Conservation (phyloP, 2,888 invertebrate genomes). For the Taphrorychus bicolor region DNA sequence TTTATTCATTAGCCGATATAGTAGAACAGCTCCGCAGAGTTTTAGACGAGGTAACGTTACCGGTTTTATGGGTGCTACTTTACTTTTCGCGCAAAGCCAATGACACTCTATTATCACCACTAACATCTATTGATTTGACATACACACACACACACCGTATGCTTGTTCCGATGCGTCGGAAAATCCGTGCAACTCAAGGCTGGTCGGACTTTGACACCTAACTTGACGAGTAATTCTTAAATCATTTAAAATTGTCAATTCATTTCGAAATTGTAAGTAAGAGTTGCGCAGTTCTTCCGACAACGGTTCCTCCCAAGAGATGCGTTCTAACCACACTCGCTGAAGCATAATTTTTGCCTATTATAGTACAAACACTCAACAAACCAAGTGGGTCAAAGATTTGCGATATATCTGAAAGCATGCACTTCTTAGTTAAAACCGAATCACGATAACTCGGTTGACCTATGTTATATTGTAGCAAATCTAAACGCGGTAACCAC, state of each 20-base stretch:
- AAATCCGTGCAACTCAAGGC: conserved; percentile 42
- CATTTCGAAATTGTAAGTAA: not conserved
- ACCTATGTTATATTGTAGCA: not conserved
- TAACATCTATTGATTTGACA: not conserved
- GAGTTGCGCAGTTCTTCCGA: not conserved
- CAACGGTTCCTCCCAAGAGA: conserved; percentile 8
- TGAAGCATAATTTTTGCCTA: conserved; percentile 15
- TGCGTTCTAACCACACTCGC: conserved; percentile 2
- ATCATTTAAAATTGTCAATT: conserved; percentile 23
- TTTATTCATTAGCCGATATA: conserved; percentile 20
- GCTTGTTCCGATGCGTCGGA: conserved; percentile 38
- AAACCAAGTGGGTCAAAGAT: conserved; percentile 20
- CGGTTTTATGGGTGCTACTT: conserved; percentile 28
- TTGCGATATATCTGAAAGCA: not conserved
- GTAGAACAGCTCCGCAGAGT: conserved; percentile 35
- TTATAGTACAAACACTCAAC: not conserved
- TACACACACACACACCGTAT: conserved; percentile 30
- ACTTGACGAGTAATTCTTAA: conserved; percentile 28
- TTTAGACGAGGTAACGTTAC: conserved; percentile 38
- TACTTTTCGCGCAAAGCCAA: conserved; percentile 29
- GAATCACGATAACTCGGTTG: not conserved
- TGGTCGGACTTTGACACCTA: not conserved
- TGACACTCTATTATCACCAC: not conserved
- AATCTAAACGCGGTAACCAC: not conserved
- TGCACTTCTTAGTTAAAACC: conserved; percentile 7